These are phyloP conservation scores for Saccopteryx bilineata DNA, from an alignment of 2,113 vertebrate genomes.

Conservation along the genomic window DNA sequence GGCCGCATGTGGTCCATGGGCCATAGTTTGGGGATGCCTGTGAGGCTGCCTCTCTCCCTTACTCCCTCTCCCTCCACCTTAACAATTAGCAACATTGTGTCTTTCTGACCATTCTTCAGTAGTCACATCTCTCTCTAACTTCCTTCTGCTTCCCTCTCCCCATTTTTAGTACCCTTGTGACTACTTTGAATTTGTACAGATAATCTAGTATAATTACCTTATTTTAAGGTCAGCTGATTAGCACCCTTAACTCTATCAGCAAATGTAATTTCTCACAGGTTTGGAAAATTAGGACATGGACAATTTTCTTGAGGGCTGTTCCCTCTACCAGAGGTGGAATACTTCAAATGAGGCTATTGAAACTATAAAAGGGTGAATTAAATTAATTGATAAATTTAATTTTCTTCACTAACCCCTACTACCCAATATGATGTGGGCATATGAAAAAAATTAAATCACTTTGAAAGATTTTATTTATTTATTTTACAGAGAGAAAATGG, in stretches of 20 bases:
- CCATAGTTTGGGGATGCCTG: no score
- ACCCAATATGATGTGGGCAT: not conserved
- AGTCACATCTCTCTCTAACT: not conserved
- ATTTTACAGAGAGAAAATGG: no score
- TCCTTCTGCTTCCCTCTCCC: not conserved
- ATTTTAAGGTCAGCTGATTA: not conserved
- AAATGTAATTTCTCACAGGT: not conserved
- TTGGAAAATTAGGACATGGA: not conserved
- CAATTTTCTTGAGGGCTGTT: not conserved
- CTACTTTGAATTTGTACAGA: not conserved
- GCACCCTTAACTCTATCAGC: not conserved
- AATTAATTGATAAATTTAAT: slow-evolving; percentile 8
- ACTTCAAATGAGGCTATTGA: not conserved
- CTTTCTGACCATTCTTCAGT: not conserved
- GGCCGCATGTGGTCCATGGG: no score
- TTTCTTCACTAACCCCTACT: not conserved
- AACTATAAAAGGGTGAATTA: not conserved
- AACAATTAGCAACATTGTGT: not conserved
- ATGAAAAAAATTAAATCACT: not conserved
- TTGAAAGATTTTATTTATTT: not conserved
- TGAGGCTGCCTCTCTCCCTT: not conserved
- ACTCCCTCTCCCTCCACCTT: not conserved
- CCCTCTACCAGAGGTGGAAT: not conserved
- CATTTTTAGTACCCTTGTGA: not conserved
- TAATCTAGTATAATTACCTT: not conserved